A percentile compares a stretch with the other conserved stretches of the same genome.
Evolutionary conservation across 2,888 invertebrate genomes (phyloP).

Genomic region (Apantesis nais): DNA sequence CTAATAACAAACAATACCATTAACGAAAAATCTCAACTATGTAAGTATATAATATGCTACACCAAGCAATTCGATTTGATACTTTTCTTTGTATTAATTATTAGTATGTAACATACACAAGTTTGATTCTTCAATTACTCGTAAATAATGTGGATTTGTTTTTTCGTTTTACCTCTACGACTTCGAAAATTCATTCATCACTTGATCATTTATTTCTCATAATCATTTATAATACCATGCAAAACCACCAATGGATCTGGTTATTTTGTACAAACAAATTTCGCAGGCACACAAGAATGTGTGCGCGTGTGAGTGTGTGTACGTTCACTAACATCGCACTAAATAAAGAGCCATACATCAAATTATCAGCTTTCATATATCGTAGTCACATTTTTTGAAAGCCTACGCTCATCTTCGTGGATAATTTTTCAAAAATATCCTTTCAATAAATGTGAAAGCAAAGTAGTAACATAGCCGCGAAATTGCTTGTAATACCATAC

Average conservation of each 20-base stretch:
- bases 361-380: constrained; percentile 45
- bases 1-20: neutral
- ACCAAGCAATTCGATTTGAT: neutral
- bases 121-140: neutral
- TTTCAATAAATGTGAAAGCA: constrained; percentile 46
- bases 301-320: constrained; percentile 80
- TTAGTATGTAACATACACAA: neutral
- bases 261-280: constrained; percentile 42
- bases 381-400: constrained; percentile 47
- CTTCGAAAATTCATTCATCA: neutral
- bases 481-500: constrained; percentile 52
- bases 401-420: constrained; percentile 17
- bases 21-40: constrained; percentile 5
- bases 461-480: constrained; percentile 52
- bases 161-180: neutral
- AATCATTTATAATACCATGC: constrained; percentile 13
- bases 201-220: constrained; percentile 10
- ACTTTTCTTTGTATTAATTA: neutral
- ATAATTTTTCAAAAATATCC: constrained; percentile 11
- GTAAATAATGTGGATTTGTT: neutral
- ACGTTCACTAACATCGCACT: constrained; percentile 71
- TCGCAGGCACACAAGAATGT: constrained; percentile 71
- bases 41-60: constrained; percentile 11
- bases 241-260: constrained; percentile 51
- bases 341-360: constrained; percentile 50